phyloP scores from a whole-genome alignment of 2,797 vertebrate genomes.

The Cyprinodon diabolis region DNA sequence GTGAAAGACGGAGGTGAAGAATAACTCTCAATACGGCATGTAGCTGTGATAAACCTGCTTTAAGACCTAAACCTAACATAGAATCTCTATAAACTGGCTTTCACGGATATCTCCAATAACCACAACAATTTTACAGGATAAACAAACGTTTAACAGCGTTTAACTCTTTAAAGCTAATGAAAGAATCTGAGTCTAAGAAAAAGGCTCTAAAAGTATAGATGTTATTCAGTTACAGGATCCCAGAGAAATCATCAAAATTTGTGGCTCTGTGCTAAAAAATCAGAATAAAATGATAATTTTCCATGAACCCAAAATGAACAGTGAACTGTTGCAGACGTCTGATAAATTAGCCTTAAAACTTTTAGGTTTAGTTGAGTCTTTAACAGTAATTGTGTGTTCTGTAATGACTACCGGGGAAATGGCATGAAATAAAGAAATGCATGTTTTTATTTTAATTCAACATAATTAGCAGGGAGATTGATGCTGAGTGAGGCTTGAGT shows the following conservation, averaged over 20 bases:
- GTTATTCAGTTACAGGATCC: background rate
- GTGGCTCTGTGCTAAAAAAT: background rate
- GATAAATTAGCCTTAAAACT: background rate
- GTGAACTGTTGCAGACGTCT: background rate
- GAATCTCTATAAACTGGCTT: too few species aligned
- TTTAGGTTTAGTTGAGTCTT: constrained; percentile 5
- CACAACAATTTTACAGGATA: background rate
- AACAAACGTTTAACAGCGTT: background rate
- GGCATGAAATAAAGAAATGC: constrained; percentile 23
- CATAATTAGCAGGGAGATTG: constrained; percentile 48
- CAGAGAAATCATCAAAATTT: background rate
- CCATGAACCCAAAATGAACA: constrained; percentile 2
- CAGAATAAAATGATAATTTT: background rate
- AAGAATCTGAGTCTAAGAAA: too few species aligned
- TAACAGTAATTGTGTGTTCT: background rate
- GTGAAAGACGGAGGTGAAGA: background rate
- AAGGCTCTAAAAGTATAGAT: too few species aligned
- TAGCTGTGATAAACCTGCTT: background rate
- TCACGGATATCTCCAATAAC: too few species aligned
- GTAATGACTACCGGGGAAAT: constrained; percentile 18
- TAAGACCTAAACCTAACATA: background rate
- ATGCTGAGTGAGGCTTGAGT: constrained; percentile 31
- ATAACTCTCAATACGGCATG: background rate
- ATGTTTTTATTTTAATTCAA: constrained; percentile 28
- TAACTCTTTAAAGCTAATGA: background rate